Evolutionary conservation across 2,888 invertebrate species (phyloP).

Genomic region (Ceriagrion tenellum): DNA sequence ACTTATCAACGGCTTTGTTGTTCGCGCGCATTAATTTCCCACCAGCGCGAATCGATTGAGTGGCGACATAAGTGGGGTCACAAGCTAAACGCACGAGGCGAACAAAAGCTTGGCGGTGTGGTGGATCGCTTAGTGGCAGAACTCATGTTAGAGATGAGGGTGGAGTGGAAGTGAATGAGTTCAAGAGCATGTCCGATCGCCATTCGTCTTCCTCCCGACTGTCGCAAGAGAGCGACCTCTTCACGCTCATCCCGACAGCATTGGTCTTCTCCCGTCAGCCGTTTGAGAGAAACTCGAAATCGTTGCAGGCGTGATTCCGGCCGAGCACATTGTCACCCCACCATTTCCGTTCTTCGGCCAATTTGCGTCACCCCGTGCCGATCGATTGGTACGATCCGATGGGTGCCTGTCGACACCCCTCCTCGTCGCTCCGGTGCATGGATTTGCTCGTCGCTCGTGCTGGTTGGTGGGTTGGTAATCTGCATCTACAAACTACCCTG

Average conservation of each 20-base stretch:
- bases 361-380: not conserved
- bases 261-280: not conserved
- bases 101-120: not conserved
- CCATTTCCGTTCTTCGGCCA: not conserved
- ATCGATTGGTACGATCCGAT: not conserved
- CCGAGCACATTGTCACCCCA: not conserved
- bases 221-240: not conserved
- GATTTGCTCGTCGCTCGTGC: not conserved
- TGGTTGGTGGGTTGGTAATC: not conserved
- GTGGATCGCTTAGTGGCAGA: not conserved
- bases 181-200: conserved; percentile 9
- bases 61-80: not conserved
- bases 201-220: not conserved
- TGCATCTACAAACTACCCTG: too few species aligned
- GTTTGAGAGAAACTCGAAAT: not conserved
- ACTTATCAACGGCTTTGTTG: not conserved
- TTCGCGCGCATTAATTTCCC: not conserved
- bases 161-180: not conserved
- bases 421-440: not conserved
- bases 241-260: not conserved
- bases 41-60: not conserved
- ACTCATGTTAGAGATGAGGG: not conserved
- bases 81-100: not conserved
- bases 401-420: not conserved
- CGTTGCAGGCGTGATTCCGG: not conserved